Evolutionary conservation across 2,113 vertebrate species (phyloP), one percentile per base, ranked within the genome.

Genomic region (Tiliqua scincoides): DNA sequence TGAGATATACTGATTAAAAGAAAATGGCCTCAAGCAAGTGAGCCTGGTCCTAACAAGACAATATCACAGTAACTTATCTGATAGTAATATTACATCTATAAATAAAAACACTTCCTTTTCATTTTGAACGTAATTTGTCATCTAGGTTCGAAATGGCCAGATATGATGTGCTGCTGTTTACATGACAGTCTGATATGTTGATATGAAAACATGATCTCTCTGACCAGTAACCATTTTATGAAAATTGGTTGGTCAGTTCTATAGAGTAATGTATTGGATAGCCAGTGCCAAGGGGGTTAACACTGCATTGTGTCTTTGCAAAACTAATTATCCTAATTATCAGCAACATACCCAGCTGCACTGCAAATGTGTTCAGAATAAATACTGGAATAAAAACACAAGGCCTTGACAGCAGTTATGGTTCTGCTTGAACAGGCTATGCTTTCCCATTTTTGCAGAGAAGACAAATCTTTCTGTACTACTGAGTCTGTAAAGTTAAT

Each of bases 241-340:
- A 86, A 0, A 0, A 8, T 77, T 89, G 18, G 20, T 86, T 20
- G 35, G 21, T 72, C 20, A 40, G 18, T 72, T 72, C 67, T 75
- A n/a, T n/a, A n/a, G n/a, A n/a, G 30, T 72, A 63, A 83, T 18
- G 30, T 20, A 27, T 65, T 0, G 0, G 21, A 65, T 43, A 83
- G 84, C 61, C 85, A 61, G n/a, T 90, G 57, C 3, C 23, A 87
- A n/a, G 62, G 40, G 65, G 23, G 54, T 83, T 89, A 86, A 67
- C 54, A 89, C 75, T 43, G 88, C 48, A 77, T 63, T 77, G 85
- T 77, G 62, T 73, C 9, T 88, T 83, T 79, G 30, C 25, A 52
- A 52, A 89, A 91, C 85, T 52, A 62, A 85, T 89, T 77, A 2
- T 86, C 32, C 79, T 62, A 85, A 87, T 84, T 85, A 63, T 83